Evolutionary conservation across 2,888 invertebrate genomes (phyloP), one percentile per base, ranked within the genome.

Genomic region (Branchellion lobata): DNA sequence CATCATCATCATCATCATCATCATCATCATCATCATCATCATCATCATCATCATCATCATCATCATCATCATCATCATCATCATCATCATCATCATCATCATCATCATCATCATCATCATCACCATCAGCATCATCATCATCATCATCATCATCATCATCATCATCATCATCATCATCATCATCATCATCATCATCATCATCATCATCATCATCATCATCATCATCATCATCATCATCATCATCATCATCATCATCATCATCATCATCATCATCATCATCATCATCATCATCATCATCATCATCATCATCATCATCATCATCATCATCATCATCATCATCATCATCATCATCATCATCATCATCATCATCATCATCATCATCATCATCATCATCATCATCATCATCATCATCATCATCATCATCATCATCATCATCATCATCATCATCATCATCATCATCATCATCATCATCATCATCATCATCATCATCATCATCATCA

Each of bases 111-210:
- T 18, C 18, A 51, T 51, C 53, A 18, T 51, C 18, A 51, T 51
- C 14, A 14, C 14, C 14, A n/a, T n/a, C n/a, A n/a, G n/a, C n/a
- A n/a, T n/a, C n/a, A n/a, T n/a, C n/a, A n/a, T n/a, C n/a, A n/a
- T 51, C 53, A 51, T 51, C 65, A 65, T 65, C 53, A 51, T 51
- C 53, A 51, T 51, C 53, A 51, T 18, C 53, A 51, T 51, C 53
- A 21, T 8, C 53, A 51, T 51, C 53, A 51, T 51, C 53, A 51
- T 51, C 53, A 51, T 51, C 53, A 51, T 51, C 53, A 51, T 51
- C 53, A 51, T 51, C 53, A 51, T 51, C 53, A 51, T 51, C 53
- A 51, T 51, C 53, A 51, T 51, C 53, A 51, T 51, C 53, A 51
- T 51, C 53, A 51, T 51, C 53, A 18, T 51, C 53, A 51, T 51